These are phyloP conservation scores for Tipula vernalis DNA, from an alignment of 2,888 invertebrate species.

Conservation along the genomic window DNA sequence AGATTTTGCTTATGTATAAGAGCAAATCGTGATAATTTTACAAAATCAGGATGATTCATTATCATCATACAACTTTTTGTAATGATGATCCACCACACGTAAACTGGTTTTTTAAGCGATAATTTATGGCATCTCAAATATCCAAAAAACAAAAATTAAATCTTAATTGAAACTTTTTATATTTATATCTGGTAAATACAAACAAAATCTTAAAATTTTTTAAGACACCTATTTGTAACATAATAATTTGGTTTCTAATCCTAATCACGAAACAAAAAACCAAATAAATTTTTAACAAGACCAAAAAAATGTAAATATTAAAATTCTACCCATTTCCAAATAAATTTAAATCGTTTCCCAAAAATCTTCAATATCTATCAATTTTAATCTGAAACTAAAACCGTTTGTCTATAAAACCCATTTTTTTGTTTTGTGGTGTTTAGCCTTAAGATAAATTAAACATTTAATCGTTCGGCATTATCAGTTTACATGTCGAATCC, in stretches of 20 bases:
- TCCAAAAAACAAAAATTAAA: too few relatives aligned
- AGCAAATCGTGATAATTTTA: too few relatives aligned
- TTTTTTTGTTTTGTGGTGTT: background rate
- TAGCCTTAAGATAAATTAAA: background rate
- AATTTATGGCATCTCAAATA: too few relatives aligned
- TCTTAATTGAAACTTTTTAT: too few relatives aligned
- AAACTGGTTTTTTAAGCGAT: too few relatives aligned
- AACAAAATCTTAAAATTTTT: too few relatives aligned
- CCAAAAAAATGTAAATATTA: background rate
- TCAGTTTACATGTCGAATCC: background rate
- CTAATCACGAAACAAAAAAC: background rate
- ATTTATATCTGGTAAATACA: too few relatives aligned
- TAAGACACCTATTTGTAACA: too few relatives aligned
- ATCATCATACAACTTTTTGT: too few relatives aligned
- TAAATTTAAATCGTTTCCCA: background rate
- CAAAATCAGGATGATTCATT: too few relatives aligned
- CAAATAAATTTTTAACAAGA: background rate
- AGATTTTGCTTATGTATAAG: too few relatives aligned
- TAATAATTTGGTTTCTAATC: background rate
- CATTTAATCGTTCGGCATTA: background rate
- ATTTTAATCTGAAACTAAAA: background rate
- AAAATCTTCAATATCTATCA: background rate
- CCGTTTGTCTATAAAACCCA: background rate
- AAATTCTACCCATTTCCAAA: background rate
- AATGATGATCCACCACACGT: too few relatives aligned